Evolutionary conservation across 2,797 vertebrate genomes (phyloP), one percentile per base, ranked within the genome.

Genomic region (Acanthiza pusilla): DNA sequence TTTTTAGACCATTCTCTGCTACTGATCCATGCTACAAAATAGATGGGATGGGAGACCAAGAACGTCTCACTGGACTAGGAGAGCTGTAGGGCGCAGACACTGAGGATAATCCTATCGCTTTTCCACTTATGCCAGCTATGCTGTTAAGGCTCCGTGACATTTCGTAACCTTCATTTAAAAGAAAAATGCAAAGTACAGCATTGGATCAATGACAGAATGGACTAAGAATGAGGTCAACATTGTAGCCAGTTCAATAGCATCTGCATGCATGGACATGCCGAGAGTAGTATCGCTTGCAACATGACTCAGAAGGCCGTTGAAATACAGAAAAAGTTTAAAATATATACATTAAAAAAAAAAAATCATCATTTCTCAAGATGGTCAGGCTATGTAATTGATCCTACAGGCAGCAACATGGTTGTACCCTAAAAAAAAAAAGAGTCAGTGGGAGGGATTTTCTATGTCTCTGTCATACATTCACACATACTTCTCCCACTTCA

Each of bases 141-240:
- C 98, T 98, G 98, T 98, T 99, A 98, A 98, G 98, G 98, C 98
- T 99, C 98, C 98, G 98, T 98, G 98, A 98, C 98, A 98, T 98
- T 98, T 99, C 98, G 98, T 98, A 98, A 98, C 98, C 98, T 99
- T 99, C 97, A 98, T 98, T 98, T 98, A 97, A 98, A 99, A 97
- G 96, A 99, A 98, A 98, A 98, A 98, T 98, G 98, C 98, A 98
- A 98, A 98, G 98, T 98, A 98, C 97, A 98, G 98, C 98, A 98
- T 98, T 98, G 97, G 98, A 98, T 98, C 98, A 98, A 98, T 97
- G 98, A 98, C 97, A 98, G 97, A 97, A 96, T 96, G 97, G 95
- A 95, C 97, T 96, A 95, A 96, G 97, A 97, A 97, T 95, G 96
- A 94, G 94, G 93, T 95, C 96, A 97, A 97, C 97, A 98, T 97